Evolutionary conservation across 1,140 invertebrate species (phyloP).

Genomic region (Halictus rubicundus): DNA sequence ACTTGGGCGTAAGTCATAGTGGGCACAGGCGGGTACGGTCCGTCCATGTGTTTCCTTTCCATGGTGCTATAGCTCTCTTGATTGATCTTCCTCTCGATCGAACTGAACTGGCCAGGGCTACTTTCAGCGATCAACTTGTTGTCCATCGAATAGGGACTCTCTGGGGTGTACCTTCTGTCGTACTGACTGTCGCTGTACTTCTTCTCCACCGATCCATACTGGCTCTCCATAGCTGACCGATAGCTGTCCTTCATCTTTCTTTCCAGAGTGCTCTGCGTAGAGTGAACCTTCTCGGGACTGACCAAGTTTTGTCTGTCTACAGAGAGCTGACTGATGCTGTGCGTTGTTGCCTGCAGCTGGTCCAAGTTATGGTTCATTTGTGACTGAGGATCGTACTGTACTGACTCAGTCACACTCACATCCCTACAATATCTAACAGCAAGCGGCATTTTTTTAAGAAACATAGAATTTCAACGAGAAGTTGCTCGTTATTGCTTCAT

Average conservation of each 20-base stretch:
- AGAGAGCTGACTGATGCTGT: constrained; percentile 69
- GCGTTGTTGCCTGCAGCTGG: constrained; percentile 61
- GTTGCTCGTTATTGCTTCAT: too few relatives aligned
- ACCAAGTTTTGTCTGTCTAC: constrained; percentile 71
- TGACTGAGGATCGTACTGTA: too few relatives aligned
- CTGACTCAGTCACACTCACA: too few relatives aligned
- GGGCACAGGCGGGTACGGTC: constrained; percentile 54
- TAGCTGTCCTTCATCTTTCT: constrained; percentile 75
- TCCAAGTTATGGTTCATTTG: constrained; percentile 56
- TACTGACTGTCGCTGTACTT: constrained; percentile 47
- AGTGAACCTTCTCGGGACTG: constrained; percentile 75
- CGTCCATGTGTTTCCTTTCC: constrained; percentile 46
- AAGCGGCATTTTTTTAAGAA: too few relatives aligned
- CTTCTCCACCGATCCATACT: constrained; percentile 58
- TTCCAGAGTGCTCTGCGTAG: constrained; percentile 74
- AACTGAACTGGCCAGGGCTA: constrained; percentile 71
- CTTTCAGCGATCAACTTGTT: constrained; percentile 54
- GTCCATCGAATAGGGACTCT: constrained; percentile 58
- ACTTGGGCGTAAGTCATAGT: constrained; percentile 46
- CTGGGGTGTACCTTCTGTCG: constrained; percentile 45
- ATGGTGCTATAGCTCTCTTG: constrained; percentile 61
- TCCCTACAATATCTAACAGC: too few relatives aligned
- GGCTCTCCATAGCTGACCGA: constrained; percentile 57
- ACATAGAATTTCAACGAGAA: too few relatives aligned
- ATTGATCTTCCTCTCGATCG: constrained; percentile 74